phyloP scores from a whole-genome alignment of 2,113 vertebrate species.

The Elanoides forficatus region DNA sequence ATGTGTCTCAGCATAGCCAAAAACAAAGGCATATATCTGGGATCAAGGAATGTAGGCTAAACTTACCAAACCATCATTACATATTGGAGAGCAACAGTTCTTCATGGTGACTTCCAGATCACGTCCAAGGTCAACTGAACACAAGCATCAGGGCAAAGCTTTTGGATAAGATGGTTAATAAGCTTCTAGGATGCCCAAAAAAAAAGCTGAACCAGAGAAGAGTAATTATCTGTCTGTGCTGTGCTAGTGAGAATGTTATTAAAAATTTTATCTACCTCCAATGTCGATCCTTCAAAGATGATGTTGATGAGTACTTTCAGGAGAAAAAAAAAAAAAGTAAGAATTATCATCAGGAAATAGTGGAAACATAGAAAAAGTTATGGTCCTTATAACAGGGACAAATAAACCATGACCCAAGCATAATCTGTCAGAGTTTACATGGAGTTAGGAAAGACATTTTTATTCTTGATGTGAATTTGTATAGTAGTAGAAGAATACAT shows the following conservation, averaged over 20 bases:
- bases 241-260: neutral
- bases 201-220: neutral
- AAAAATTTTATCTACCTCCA: neutral
- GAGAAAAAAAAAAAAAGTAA: neutral
- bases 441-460: neutral
- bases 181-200: neutral
- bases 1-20: neutral
- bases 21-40: neutral
- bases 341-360: neutral
- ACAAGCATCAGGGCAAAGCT: neutral
- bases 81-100: neutral
- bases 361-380: neutral
- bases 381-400: neutral
- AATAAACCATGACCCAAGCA: neutral
- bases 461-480: neutral
- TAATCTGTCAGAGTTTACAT: neutral
- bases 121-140: neutral
- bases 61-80: neutral
- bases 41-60: neutral
- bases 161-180: neutral
- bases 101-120: neutral
- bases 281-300: neutral
- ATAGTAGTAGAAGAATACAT: neutral
- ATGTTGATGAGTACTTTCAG: neutral
- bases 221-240: neutral